Conservation (phyloP, 2,113 vertebrate species). For the Callopanchax toddi region DNA sequence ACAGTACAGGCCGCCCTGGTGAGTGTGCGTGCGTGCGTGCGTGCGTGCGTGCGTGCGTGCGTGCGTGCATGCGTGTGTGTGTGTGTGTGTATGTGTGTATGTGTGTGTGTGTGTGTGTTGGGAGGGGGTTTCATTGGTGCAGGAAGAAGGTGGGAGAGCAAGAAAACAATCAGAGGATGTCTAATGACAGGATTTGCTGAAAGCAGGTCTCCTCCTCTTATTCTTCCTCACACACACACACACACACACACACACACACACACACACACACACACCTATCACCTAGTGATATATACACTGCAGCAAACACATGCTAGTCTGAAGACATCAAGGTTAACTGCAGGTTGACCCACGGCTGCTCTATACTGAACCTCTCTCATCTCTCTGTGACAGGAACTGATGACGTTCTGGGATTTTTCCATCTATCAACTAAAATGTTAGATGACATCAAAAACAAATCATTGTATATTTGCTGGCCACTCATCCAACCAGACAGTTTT, state of each 20-base stretch:
- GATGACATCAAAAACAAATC: too few relatives aligned
- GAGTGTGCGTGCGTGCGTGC: not conserved
- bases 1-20: too few relatives aligned
- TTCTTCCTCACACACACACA: constrained; percentile 16
- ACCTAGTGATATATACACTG: too few relatives aligned
- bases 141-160: constrained; percentile 62
- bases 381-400: too few relatives aligned
- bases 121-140: not conserved
- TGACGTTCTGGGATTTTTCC: too few relatives aligned
- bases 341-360: not conserved
- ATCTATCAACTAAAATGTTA: too few relatives aligned
- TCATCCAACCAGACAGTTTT: too few relatives aligned
- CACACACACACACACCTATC: constrained; percentile 5
- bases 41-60: not conserved
- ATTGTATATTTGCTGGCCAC: too few relatives aligned
- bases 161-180: constrained; percentile 74
- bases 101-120: too few relatives aligned
- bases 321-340: not conserved
- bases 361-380: too few relatives aligned
- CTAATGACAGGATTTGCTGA: constrained; percentile 55
- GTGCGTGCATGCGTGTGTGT: too few relatives aligned
- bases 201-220: constrained; percentile 28
- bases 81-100: not conserved
- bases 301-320: not conserved
- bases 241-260: constrained; percentile 7